A percentile compares a stretch with the other conserved stretches of the same genome.
These are phyloP conservation scores for Rhimphoctona megacephalus DNA, from an alignment of 2,888 invertebrate genomes.

Conservation along the genomic window DNA sequence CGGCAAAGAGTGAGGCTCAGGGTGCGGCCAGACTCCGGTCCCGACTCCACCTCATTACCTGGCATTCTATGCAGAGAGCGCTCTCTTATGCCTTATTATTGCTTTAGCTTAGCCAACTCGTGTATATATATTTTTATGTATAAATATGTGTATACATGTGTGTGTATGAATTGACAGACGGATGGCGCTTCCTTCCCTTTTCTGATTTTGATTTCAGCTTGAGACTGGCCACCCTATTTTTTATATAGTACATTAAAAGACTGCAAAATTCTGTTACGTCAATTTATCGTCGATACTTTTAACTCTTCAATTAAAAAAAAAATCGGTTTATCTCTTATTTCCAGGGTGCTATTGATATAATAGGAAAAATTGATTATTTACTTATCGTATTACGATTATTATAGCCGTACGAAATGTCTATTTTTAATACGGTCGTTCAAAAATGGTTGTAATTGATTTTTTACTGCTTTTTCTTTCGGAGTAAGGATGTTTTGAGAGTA, in stretches of 20 bases:
- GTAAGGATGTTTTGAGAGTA: too few relatives aligned
- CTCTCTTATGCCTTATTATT: slow-evolving; percentile 84
- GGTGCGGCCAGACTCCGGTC: slow-evolving; percentile 83
- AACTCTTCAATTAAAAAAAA: too few relatives aligned
- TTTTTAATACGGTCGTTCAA: not conserved
- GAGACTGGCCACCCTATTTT: slow-evolving; percentile 5
- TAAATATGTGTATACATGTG: slow-evolving; percentile 39
- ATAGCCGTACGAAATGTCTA: too few relatives aligned
- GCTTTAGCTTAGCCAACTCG: slow-evolving; percentile 79
- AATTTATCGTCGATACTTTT: not conserved
- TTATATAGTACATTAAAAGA: not conserved
- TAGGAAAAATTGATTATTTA: too few relatives aligned
- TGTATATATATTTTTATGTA: slow-evolving; percentile 46
- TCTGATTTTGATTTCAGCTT: slow-evolving; percentile 80
- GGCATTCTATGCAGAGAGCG: slow-evolving; percentile 84
- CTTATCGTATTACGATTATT: not conserved
- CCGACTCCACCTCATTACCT: slow-evolving; percentile 85
- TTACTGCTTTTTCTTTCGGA: not conserved
- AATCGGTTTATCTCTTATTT: too few relatives aligned
- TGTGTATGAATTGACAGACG: slow-evolving; percentile 40
- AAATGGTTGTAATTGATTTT: not conserved
- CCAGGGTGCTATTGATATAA: too few relatives aligned
- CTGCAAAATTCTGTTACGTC: not conserved
- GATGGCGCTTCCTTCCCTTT: slow-evolving; percentile 66
- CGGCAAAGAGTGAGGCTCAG: slow-evolving; percentile 79